Base-by-base conservation (phyloP, 1,140 invertebrate genomes). In the Microplitis mediator region DNA sequence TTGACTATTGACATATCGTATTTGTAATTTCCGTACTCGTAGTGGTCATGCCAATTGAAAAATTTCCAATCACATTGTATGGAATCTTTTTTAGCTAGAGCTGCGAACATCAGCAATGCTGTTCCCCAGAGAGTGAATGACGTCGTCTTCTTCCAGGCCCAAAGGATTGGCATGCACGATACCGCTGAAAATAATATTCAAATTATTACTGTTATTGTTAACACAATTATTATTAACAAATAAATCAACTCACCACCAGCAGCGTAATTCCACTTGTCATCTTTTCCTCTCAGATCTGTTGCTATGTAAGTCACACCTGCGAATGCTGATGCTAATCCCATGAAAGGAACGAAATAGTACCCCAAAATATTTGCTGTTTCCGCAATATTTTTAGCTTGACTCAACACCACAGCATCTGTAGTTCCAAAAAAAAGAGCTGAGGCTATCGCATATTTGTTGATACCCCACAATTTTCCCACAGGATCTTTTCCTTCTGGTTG, bases 401-500 rank as follows among this genome's bases (percentile, higher is more conserved):
- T 89, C 72, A 85, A 82, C 50, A 91, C 81, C 0, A 91, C 71
- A 51, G 90, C 88, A 84, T 94, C 92, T 3, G 86, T 88, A 2
- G 81, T 50, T 2, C 83, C 84, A 1, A 91, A 16, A 0, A 51
- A 4, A 0, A 67, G 0, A 31, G 90, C 89, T 8, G 82, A 74
- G 0, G 85, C n/a, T 0, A 85, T 71, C 0, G 88, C 89, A 77
- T 89, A 89, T 86, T 91, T 92, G 16, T 87, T 86, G 0, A 88
- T 85, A n/a, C 87, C 89, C 69, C 90, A 84, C 32, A 91, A 79
- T 84, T 94, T 93, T 72, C 89, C 86, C 58, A 89, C 82, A 35
- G 91, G 88, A 79, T 92, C 91, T 64, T 90, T 76, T 0, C 92
- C 93, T 51, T 94, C 92, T 0, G 93, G 93, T n/a, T 90, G 87